phyloP scores from a whole-genome alignment of 2,888 invertebrate genomes.

The Tuta absoluta region DNA sequence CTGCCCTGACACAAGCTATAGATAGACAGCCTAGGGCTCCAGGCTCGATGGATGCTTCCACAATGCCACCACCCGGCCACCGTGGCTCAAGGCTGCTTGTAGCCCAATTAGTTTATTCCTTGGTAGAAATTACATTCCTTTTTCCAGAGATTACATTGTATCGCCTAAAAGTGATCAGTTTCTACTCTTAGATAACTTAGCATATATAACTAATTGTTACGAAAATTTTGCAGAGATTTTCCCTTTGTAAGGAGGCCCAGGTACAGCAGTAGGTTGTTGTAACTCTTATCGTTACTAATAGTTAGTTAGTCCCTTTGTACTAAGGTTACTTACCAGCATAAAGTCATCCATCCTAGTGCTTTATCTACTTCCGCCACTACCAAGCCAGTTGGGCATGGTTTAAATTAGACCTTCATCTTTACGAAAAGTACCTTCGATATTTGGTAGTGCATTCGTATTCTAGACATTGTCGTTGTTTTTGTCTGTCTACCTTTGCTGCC shows the following conservation, averaged over 20 bases:
- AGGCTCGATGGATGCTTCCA: slow-evolving; percentile 58
- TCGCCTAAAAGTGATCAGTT: background rate
- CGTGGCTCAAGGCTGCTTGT: slow-evolving; percentile 14
- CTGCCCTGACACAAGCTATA: slow-evolving; percentile 77
- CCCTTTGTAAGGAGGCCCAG: background rate
- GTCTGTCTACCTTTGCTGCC: slow-evolving; percentile 46
- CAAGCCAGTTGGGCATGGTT: too few species aligned
- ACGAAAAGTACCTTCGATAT: background rate
- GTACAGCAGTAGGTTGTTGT: too few species aligned
- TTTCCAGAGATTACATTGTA: background rate
- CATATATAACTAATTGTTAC: too few species aligned
- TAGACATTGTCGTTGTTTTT: slow-evolving; percentile 42
- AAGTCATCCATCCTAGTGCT: too few species aligned
- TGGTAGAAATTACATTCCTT: background rate
- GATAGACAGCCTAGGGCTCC: slow-evolving; percentile 69
- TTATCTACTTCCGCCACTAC: too few species aligned
- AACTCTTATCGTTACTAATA: too few species aligned
- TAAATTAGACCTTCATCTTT: too few species aligned
- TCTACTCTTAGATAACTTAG: background rate
- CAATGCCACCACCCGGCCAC: slow-evolving; percentile 38
- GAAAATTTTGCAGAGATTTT: too few species aligned
- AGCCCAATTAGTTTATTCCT: background rate
- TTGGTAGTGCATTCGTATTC: slow-evolving; percentile 26
- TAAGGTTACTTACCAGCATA: too few species aligned
- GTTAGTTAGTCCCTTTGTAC: too few species aligned